A percentile compares a stretch with the other conserved stretches of the same genome.
Conservation (phyloP, 1,140 invertebrate species). For the Drosophila simulans region DNA sequence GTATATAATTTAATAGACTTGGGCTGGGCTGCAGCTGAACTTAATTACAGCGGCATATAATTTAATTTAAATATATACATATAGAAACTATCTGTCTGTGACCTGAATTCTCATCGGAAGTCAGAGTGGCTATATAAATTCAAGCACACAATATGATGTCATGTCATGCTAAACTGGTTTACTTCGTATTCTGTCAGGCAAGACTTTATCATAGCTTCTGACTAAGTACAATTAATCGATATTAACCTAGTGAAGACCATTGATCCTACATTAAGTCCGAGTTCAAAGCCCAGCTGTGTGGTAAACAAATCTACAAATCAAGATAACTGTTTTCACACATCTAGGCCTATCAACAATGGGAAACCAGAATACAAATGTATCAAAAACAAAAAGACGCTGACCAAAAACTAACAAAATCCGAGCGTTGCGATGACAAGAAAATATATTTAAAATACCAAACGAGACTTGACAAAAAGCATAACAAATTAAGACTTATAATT, state of each 20-base stretch:
- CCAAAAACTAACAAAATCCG: conserved; percentile 17
- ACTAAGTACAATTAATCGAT: conserved; percentile 14
- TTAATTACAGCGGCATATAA: conserved; percentile 54
- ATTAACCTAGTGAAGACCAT: conserved; percentile 16
- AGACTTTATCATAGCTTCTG: background rate
- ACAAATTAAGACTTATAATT: conserved; percentile 78
- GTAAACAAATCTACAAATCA: conserved; percentile 58
- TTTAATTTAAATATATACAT: conserved; percentile 36
- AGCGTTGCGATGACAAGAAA: conserved; percentile 32
- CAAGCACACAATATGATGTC: conserved; percentile 15
- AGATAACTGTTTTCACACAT: conserved; percentile 76
- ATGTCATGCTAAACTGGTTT: conserved; percentile 16
- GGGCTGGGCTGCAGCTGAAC: conserved; percentile 10
- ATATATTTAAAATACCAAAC: conserved; percentile 56
- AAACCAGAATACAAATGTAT: conserved; percentile 26
- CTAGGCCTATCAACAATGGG: conserved; percentile 59
- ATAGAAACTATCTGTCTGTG: conserved; percentile 25
- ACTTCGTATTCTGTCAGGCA: background rate
- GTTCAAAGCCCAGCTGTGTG: conserved; percentile 14
- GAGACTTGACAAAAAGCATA: conserved; percentile 67
- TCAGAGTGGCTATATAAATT: conserved; percentile 15
- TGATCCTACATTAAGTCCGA: conserved; percentile 35
- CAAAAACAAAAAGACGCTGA: conserved; percentile 25
- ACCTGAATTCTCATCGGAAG: conserved; percentile 40
- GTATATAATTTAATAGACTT: conserved; percentile 51